A percentile compares a stretch with the other conserved stretches of the same genome.
Conservation (phyloP, 2,797 vertebrate species). For the Scolopax rusticola region DNA sequence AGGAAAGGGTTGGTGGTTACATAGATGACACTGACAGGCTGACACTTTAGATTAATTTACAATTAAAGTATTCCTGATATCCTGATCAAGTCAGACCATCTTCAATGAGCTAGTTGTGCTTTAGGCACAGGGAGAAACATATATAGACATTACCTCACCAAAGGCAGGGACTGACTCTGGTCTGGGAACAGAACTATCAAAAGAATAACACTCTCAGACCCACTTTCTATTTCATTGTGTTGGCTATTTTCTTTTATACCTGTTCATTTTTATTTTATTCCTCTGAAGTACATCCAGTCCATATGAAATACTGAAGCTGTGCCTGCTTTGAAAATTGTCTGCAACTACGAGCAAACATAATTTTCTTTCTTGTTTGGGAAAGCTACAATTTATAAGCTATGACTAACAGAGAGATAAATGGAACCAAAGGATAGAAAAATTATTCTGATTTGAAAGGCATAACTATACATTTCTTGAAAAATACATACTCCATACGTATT, state of each 20-base stretch:
- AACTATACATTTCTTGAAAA: background rate
- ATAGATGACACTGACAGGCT: conserved; percentile 45
- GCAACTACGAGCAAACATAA: background rate
- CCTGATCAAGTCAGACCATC: background rate
- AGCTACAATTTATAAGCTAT: background rate
- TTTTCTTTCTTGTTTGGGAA: background rate
- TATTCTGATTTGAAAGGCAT: background rate
- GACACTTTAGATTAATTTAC: conserved; percentile 48
- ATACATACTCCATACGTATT: background rate
- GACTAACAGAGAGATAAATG: background rate
- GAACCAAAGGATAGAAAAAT: background rate
- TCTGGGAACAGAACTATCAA: background rate
- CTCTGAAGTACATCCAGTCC: background rate
- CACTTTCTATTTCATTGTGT: background rate
- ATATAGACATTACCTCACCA: background rate
- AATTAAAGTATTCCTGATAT: conserved; percentile 20
- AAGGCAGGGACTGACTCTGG: background rate
- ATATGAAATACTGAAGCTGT: background rate
- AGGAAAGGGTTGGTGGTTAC: background rate
- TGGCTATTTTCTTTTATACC: background rate
- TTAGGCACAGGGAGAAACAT: background rate
- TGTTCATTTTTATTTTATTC: background rate
- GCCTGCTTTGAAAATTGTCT: background rate
- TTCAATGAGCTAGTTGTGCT: background rate
- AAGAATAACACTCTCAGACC: background rate